phyloP scores from a whole-genome alignment of 2,113 vertebrate genomes.

The Lepus americanus region DNA sequence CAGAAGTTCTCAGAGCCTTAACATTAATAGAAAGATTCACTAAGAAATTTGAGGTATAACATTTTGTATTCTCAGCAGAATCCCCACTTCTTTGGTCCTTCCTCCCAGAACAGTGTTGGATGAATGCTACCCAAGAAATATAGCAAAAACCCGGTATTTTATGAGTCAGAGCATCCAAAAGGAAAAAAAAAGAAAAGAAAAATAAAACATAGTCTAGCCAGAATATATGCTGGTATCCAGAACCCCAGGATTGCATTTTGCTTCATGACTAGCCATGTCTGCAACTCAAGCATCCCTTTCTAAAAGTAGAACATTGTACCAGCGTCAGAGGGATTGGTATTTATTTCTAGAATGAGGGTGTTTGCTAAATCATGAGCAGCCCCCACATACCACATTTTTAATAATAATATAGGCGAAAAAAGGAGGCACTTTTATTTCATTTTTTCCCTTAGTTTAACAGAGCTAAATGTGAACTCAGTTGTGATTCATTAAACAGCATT shows the following conservation, averaged over 20 bases:
- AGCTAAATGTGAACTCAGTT: constrained; percentile 27
- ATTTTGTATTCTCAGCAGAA: not conserved
- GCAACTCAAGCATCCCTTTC: not conserved
- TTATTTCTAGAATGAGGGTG: constrained; percentile 44
- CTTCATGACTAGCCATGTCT: not conserved
- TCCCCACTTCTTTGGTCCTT: not conserved
- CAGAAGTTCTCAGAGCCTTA: not conserved
- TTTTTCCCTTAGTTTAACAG: constrained; percentile 3
- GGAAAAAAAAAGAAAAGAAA: not conserved
- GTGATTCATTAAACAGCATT: constrained; percentile 71
- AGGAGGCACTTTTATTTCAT: not conserved
- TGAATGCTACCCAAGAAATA: not conserved
- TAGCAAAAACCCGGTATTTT: not conserved
- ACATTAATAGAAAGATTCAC: not conserved
- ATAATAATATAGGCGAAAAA: constrained; percentile 17
- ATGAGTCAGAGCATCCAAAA: not conserved
- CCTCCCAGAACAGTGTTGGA: constrained; percentile 34
- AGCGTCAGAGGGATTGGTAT: not conserved
- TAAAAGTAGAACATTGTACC: not conserved
- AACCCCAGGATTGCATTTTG: constrained; percentile 6
- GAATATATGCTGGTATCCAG: not conserved
- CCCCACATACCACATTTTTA: not conserved
- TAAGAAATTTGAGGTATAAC: not conserved
- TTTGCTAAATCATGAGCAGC: not conserved
- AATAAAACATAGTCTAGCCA: not conserved